Percentiles rank a stretch among this genome's conserved stretches.
Conservation (phyloP, 2,888 invertebrate species). For the Oeneis ivallda region DNA sequence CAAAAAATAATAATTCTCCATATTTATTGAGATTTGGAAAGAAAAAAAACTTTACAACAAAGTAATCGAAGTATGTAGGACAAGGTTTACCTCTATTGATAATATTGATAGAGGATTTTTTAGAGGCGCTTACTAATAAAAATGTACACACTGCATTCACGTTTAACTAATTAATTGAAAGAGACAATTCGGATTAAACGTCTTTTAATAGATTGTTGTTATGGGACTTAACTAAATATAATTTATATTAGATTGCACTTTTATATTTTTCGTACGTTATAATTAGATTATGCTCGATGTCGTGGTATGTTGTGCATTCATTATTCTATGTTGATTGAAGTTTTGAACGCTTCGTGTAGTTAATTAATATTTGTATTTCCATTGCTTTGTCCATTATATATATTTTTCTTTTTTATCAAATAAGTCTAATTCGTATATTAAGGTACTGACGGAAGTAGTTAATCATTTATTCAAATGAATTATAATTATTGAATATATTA, state of each 20-base stretch:
- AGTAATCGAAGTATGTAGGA: neutral
- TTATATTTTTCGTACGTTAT: slow-evolving; percentile 34
- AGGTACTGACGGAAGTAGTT: slow-evolving; percentile 57
- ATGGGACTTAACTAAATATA: slow-evolving; percentile 1
- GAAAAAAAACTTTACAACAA: slow-evolving; percentile 1
- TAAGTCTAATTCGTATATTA: slow-evolving; percentile 37
- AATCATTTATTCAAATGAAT: slow-evolving; percentile 49
- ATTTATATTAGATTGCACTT: slow-evolving; percentile 46
- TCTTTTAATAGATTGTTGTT: slow-evolving; percentile 15
- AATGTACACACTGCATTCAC: no score
- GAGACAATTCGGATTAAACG: neutral
- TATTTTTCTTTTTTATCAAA: slow-evolving; percentile 23
- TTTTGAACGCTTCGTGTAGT: slow-evolving; percentile 35
- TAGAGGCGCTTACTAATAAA: no score
- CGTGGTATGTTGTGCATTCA: slow-evolving; percentile 45
- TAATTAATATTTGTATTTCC: slow-evolving; percentile 29
- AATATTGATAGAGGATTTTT: no score
- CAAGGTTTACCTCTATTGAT: no score
- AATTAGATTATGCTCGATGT: slow-evolving; percentile 50
- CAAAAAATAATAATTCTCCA: slow-evolving; percentile 13
- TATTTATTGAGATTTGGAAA: slow-evolving; percentile 15
- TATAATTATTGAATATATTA: slow-evolving; percentile 31
- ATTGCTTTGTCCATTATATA: slow-evolving; percentile 33
- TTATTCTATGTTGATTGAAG: slow-evolving; percentile 29
- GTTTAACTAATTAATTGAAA: no score